These are phyloP conservation scores for Volucella zonaria DNA, from an alignment of 2,888 invertebrate species.

Conservation along the genomic window DNA sequence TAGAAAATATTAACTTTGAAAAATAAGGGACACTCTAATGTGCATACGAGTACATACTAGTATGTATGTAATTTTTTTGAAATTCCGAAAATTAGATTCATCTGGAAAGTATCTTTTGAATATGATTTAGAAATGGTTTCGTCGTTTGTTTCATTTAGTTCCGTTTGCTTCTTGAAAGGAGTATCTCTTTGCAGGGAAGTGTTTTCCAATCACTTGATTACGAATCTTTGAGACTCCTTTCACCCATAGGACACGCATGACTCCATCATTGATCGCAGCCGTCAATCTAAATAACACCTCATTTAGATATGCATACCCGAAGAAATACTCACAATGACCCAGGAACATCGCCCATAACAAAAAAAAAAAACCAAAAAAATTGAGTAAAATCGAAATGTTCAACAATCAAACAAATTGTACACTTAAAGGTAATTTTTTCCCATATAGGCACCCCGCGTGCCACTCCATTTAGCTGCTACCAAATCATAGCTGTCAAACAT, in stretches of 20 bases:
- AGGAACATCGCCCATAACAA: conserved; percentile 5
- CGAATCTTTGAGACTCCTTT: conserved; percentile 27
- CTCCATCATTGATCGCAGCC: conserved; percentile 64
- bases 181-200: background rate
- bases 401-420: conserved; percentile 71
- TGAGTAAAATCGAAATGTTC: conserved; percentile 46
- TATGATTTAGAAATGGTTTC: too few relatives aligned
- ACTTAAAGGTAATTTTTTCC: conserved; percentile 55
- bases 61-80: too few relatives aligned
- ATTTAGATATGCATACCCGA: conserved; percentile 62
- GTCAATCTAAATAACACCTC: conserved; percentile 72
- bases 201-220: conserved; percentile 13
- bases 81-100: too few relatives aligned
- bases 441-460: conserved; percentile 17
- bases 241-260: conserved; percentile 67
- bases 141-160: too few relatives aligned
- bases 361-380: background rate
- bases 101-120: too few relatives aligned
- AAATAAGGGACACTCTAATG: too few relatives aligned
- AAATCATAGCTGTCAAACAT: conserved; percentile 72
- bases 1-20: too few relatives aligned
- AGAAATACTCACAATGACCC: conserved; percentile 55
- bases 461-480: conserved; percentile 36
- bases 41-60: too few relatives aligned
- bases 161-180: too few relatives aligned